phyloP scores from a whole-genome alignment of 2,797 vertebrate genomes.

The Urocyon cinereoargenteus region DNA sequence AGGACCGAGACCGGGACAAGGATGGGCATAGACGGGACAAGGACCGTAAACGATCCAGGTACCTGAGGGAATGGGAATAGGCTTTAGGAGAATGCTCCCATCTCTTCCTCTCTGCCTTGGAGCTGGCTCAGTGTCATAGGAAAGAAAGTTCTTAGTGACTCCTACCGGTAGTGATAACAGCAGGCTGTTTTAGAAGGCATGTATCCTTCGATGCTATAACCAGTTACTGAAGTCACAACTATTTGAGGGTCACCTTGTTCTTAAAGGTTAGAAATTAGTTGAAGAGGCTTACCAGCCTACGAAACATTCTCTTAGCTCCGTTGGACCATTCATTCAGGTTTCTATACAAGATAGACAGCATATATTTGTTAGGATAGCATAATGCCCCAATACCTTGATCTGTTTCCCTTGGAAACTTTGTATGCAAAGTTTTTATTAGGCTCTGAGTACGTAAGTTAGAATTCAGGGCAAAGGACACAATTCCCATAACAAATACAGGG shows the following conservation, averaged over 20 bases:
- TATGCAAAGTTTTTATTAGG: not conserved
- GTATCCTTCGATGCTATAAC: not conserved
- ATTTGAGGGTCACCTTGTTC: not conserved
- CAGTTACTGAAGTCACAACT: not conserved
- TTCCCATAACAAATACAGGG: not conserved
- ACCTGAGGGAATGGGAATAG: not conserved
- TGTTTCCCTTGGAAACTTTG: conserved; percentile 21
- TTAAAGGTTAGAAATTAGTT: conserved; percentile 71
- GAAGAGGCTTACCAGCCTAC: not conserved
- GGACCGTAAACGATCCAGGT: conserved; percentile 95
- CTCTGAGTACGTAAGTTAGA: not conserved
- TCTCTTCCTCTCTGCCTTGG: not conserved
- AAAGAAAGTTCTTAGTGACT: not conserved
- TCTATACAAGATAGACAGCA: not conserved
- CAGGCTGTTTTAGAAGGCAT: not conserved
- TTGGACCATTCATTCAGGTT: not conserved
- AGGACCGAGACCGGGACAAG: conserved; percentile 92
- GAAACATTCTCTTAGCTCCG: not conserved
- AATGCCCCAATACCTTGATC: not conserved
- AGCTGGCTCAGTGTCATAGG: not conserved
- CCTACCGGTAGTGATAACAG: not conserved
- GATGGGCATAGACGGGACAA: conserved; percentile 91
- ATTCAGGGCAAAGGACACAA: conserved; percentile 3
- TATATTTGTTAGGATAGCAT: conserved; percentile 24
- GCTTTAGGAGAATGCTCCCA: not conserved